Base-by-base conservation (phyloP, 2,113 vertebrate genomes). In the Suricata suricatta region DNA sequence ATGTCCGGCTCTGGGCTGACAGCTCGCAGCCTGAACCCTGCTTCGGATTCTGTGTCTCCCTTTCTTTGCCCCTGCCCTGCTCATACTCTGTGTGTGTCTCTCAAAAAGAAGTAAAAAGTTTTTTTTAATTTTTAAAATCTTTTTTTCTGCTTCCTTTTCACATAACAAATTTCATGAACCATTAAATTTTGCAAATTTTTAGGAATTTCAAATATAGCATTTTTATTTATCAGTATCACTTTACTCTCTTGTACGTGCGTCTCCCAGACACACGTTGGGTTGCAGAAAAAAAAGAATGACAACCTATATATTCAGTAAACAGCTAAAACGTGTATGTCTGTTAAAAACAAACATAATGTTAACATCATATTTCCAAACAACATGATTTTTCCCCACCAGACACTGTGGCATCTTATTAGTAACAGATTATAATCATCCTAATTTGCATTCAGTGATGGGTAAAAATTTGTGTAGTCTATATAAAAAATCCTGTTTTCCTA, bases 251-350 rank as follows among this genome's bases (percentile, higher is more conserved):
- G 2, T 29, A 80, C 35, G 21, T 82, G 33, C 85, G 23, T 38
- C 21, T 68, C 76, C 83, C 33, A 57, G 44, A n/a, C n/a, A n/a
- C n/a, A 60, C 69, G 27, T n/a, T 50, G 63, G 47, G 64, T 25
- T 96, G 95, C 0, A 95, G 77, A 52, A 96, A 89, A 47, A 50
- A 85, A 94, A 93, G 31, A 66, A 88, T 15, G 50, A 77, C 41
- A 82, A 87, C 27, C 5, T 92, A 17, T 66, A 86, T 57, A 72
- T 89, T 63, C 27, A 87, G 11, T 38, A 88, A 96, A 68, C 12
- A 88, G 31, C n/a, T 68, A 54, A 80, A 68, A 76, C 17, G 64
- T 72, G 79, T 10, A 90, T 17, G 87, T 57, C 54, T 94, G 74
- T 27, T 31, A 76, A 76, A 76, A 76, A 47, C 19, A 87, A 21